Conservation (phyloP, 1,140 invertebrate genomes). For the Eurytemora carolleeae region DNA sequence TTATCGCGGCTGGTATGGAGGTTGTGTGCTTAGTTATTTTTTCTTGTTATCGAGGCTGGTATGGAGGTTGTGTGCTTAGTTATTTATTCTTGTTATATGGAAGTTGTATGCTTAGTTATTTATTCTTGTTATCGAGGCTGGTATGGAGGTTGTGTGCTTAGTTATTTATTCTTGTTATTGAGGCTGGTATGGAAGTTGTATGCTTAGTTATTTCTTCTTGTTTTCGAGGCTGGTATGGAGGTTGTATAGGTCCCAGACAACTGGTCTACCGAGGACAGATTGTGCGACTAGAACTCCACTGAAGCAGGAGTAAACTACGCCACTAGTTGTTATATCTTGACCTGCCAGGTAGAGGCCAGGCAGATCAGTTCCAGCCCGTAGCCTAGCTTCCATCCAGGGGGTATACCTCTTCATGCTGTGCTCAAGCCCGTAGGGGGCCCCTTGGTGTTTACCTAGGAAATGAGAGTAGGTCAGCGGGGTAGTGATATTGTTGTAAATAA, state of each 20-base stretch:
- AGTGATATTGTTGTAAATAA: slow-evolving; percentile 22
- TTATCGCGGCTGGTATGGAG: no score
- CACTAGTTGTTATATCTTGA: slow-evolving; percentile 26
- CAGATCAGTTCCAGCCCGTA: slow-evolving; percentile 26
- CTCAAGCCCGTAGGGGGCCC: slow-evolving; percentile 28
- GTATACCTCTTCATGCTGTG: slow-evolving; percentile 23
- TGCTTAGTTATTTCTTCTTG: not conserved
- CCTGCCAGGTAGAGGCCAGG: slow-evolving; percentile 24
- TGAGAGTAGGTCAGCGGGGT: slow-evolving; percentile 26
- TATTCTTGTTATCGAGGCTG: no score
- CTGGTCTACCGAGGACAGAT: slow-evolving; percentile 24
- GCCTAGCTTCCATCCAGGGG: slow-evolving; percentile 21
- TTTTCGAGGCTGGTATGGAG: slow-evolving; percentile 14
- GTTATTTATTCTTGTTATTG: no score
- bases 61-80: no score
- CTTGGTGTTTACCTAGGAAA: slow-evolving; percentile 24
- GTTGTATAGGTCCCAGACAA: slow-evolving; percentile 23
- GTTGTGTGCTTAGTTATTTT: no score
- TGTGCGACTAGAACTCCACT: slow-evolving; percentile 24
- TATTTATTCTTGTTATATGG: no score
- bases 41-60: no score
- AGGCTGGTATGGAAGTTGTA: not conserved
- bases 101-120: no score
- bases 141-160: no score
- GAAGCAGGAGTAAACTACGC: slow-evolving; percentile 25